phyloP scores from a whole-genome alignment of 1,140 invertebrate genomes.

The Tyrophagus putrescentiae region DNA sequence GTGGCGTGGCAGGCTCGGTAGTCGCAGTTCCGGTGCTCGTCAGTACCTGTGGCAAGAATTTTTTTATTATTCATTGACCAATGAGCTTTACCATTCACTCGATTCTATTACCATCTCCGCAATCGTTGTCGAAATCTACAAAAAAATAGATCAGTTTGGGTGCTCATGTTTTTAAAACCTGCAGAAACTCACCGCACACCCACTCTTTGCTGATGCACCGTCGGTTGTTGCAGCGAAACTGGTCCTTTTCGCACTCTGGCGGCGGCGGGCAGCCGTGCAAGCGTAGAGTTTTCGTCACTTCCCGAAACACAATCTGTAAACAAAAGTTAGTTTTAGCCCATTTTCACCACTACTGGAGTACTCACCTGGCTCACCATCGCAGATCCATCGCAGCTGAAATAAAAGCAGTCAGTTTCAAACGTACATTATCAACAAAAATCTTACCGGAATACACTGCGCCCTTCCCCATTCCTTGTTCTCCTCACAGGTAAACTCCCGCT shows the following conservation, averaged over 20 bases:
- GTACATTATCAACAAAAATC: too few relatives aligned
- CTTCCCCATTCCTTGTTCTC: conserved; percentile 78
- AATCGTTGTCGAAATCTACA: conserved; percentile 87
- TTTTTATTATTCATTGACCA: too few relatives aligned
- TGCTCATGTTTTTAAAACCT: not conserved
- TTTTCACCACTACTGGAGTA: too few relatives aligned
- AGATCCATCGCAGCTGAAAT: too few relatives aligned
- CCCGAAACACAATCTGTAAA: not conserved
- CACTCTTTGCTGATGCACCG: conserved; percentile 60
- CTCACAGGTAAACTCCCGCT: conserved; percentile 75
- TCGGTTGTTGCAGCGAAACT: conserved; percentile 78
- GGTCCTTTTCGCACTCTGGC: conserved; percentile 61
- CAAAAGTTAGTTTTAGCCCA: conserved; percentile 35
- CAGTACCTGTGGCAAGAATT: too few relatives aligned
- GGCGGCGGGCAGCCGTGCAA: conserved; percentile 59
- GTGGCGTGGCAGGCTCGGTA: conserved; percentile 48
- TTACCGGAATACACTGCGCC: conserved; percentile 77
- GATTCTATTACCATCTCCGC: conserved; percentile 51
- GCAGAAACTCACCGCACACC: conserved; percentile 35
- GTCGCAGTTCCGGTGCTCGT: conserved; percentile 31
- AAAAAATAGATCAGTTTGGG: conserved; percentile 46
- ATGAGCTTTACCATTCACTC: too few relatives aligned
- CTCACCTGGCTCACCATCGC: conserved; percentile 90
- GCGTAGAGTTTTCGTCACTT: conserved; percentile 73
- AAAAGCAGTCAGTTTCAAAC: too few relatives aligned